These are phyloP conservation scores for Sarcophaga bullata DNA, from an alignment of 1,140 invertebrate species.

Conservation along the genomic window DNA sequence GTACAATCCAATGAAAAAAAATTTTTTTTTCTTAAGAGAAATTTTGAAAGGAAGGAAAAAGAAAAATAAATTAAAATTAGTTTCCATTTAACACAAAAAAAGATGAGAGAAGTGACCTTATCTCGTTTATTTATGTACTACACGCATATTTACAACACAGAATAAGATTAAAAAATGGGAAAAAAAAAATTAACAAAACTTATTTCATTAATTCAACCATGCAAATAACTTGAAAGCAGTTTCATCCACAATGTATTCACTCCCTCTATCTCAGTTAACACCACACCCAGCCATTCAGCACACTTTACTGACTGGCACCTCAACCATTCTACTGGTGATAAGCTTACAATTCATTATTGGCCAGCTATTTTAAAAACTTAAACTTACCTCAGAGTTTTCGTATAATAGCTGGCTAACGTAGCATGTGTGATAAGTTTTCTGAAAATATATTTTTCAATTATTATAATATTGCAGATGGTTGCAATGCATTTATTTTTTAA, in stretches of 20 bases:
- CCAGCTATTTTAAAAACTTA: constrained; percentile 15
- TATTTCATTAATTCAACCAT: constrained; percentile 39
- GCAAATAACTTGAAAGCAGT: constrained; percentile 30
- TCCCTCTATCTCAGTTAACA: neutral
- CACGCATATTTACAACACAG: neutral
- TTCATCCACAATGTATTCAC: neutral
- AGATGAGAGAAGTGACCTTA: constrained; percentile 18
- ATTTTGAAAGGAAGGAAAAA: neutral
- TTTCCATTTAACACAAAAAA: constrained; percentile 30
- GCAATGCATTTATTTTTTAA: too few relatives aligned
- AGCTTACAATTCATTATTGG: constrained; percentile 19
- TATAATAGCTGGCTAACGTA: neutral
- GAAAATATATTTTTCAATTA: neutral
- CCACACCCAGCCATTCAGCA: neutral
- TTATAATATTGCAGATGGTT: too few relatives aligned
- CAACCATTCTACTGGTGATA: neutral
- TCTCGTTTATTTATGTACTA: constrained; percentile 4
- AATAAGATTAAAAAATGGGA: neutral
- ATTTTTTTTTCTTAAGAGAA: neutral
- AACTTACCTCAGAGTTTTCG: neutral
- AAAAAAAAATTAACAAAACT: constrained; percentile 31
- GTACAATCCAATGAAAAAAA: too few relatives aligned
- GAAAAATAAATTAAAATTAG: constrained; percentile 10
- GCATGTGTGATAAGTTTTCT: neutral
- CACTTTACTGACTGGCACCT: neutral